Conservation (phyloP, 2,888 invertebrate genomes). For the Cheilosia pagana region DNA sequence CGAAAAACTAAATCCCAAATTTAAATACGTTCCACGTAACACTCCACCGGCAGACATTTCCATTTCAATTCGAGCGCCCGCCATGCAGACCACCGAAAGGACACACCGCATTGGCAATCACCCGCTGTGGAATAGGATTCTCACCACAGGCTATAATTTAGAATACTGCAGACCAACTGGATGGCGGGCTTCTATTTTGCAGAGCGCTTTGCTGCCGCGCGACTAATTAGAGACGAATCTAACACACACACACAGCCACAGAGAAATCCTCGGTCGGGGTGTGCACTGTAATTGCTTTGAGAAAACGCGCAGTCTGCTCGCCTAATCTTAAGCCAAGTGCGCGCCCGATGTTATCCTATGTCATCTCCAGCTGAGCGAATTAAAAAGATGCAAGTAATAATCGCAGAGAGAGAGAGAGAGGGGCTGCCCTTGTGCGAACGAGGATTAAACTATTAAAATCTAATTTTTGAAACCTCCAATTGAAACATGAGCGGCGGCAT, state of each 20-base stretch:
- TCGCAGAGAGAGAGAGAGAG: constrained; percentile 20
- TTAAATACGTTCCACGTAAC: constrained; percentile 1
- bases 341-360: constrained; percentile 46
- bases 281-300: constrained; percentile 37
- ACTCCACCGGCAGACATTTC: background rate
- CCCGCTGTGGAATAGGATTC: constrained; percentile 64
- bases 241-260: constrained; percentile 29
- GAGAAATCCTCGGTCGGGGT: background rate
- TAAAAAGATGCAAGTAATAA: constrained; percentile 72
- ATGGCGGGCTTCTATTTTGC: constrained; percentile 23
- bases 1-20: constrained; percentile 3
- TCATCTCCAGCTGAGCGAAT: constrained; percentile 73
- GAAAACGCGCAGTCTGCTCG: constrained; percentile 24
- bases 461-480: constrained; percentile 66
- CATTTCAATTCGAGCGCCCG: constrained; percentile 7
- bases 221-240: constrained; percentile 65
- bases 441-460: constrained; percentile 69
- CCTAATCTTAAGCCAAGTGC: constrained; percentile 12
- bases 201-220: constrained; percentile 16
- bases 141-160: constrained; percentile 65
- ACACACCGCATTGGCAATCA: constrained; percentile 32
- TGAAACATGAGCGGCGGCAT: constrained; percentile 57
- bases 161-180: constrained; percentile 15
- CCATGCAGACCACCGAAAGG: constrained; percentile 1
- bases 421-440: constrained; percentile 5